These are phyloP conservation scores for Nothura maculosa DNA, from an alignment of 2,797 vertebrate genomes.

Conservation along the genomic window DNA sequence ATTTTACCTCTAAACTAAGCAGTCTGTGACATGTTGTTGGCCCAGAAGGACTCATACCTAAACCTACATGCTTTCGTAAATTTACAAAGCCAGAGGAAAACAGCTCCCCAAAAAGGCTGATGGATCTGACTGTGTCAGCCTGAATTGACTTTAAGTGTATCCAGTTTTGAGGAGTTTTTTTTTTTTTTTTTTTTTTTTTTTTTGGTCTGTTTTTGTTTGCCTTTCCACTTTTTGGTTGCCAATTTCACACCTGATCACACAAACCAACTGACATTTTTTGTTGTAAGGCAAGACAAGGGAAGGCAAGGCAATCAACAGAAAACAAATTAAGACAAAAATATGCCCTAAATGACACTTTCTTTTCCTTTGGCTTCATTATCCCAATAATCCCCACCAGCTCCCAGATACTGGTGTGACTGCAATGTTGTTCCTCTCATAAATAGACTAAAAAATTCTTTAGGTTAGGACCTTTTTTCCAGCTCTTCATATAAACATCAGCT, in stretches of 20 bases:
- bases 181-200: neutral
- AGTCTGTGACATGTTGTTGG: neutral
- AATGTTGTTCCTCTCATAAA: neutral
- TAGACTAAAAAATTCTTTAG: neutral
- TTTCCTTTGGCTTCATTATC: constrained; percentile 23
- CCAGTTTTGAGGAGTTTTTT: neutral
- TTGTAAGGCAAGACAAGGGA: constrained; percentile 4
- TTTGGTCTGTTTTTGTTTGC: neutral
- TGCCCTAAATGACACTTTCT: neutral
- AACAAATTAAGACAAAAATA: constrained; percentile 1
- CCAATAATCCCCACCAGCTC: neutral
- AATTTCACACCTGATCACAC: neutral
- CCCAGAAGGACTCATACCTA: neutral
- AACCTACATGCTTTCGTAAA: neutral
- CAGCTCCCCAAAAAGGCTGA: neutral
- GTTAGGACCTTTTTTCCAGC: neutral
- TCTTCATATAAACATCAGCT: neutral
- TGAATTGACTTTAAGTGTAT: neutral
- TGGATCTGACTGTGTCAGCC: neutral
- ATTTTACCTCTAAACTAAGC: neutral
- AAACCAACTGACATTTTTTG: neutral
- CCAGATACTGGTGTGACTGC: neutral
- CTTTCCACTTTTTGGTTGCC: neutral
- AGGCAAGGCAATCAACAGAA: neutral
- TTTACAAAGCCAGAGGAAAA: neutral